A percentile compares a stretch with the other conserved stretches of the same genome.
These are phyloP conservation scores for Meghimatium bilineatum DNA, from an alignment of 2,888 invertebrate species.

Conservation along the genomic window DNA sequence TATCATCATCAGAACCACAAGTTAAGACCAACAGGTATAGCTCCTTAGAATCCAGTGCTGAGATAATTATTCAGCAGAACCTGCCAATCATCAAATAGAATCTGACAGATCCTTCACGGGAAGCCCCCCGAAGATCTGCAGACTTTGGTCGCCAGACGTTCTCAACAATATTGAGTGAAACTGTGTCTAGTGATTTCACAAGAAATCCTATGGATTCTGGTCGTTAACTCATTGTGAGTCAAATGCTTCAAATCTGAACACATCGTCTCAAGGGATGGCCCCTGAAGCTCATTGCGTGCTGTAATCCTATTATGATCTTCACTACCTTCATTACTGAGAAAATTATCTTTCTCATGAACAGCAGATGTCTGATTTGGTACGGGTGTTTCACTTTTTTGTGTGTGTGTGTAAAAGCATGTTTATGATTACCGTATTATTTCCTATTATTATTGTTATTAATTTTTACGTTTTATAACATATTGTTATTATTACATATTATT, in stretches of 20 bases:
- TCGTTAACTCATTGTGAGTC: background rate
- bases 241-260: background rate
- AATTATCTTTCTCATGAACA: background rate
- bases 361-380: background rate
- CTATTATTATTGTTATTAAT: too few species aligned
- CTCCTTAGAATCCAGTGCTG: background rate
- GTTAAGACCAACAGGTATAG: background rate
- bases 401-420: too few species aligned
- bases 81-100: constrained; percentile 1
- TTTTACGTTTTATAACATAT: too few species aligned
- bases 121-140: background rate
- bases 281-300: constrained; percentile 15
- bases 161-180: background rate
- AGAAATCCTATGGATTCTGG: background rate
- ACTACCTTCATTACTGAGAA: background rate
- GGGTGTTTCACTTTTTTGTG: too few species aligned
- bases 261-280: background rate
- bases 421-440: too few species aligned
- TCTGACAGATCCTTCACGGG: constrained; percentile 9
- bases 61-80: background rate
- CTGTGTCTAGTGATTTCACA: background rate
- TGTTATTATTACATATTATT: too few species aligned
- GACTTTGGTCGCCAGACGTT: background rate
- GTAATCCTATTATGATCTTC: background rate
- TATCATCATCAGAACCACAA: background rate